Base-by-base conservation (phyloP, 2,113 vertebrate genomes). In the Bubo bubo region DNA sequence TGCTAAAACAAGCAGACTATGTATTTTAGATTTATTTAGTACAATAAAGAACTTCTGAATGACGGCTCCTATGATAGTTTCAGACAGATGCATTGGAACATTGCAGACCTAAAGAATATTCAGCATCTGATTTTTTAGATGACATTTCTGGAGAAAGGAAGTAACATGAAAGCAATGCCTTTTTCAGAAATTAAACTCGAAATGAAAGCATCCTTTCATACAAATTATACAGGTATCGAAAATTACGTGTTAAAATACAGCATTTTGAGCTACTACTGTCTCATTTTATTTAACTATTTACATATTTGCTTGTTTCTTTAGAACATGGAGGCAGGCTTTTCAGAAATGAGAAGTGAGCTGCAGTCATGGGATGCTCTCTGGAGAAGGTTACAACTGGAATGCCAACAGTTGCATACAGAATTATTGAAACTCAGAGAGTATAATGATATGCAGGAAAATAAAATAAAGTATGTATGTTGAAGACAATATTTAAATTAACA, bases 291-390 rank as follows among this genome's bases (percentile, higher is more conserved):
- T 59, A 41, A 88, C 50, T 93, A 18, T 96, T 92, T 91, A 26
- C 92, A 41, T 76, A 97, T 91, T 75, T 79, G 4, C 86, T 85
- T 94, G 43, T 98, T 96, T 88, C 60, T 97, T 91, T 90, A 99
- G 98, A 97, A 91, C 49, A 97, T 98, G 93, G 98, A 98, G 91
- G 97, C 93, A 82, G 96, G 96, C 15, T 81, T 98, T 88, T 96
- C 89, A 63, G 98, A 98, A 74, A 97, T 98, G 45, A 98, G 93
- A 94, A 98, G 79, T 84, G 98, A 98, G 90, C 92, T 98, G n/a
- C 97, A 98, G 55, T 98, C 97, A 77, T 95, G 91, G 22, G 97
- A 98, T 49, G 85, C 97, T 84, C 96, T 98, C 72, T 95, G 98
- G 96, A 96, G 95, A 90, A 97, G 96, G 50, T 93, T 97, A 73